Base-by-base conservation (phyloP, 2,113 vertebrate genomes). In the Coptodon rendalli region DNA sequence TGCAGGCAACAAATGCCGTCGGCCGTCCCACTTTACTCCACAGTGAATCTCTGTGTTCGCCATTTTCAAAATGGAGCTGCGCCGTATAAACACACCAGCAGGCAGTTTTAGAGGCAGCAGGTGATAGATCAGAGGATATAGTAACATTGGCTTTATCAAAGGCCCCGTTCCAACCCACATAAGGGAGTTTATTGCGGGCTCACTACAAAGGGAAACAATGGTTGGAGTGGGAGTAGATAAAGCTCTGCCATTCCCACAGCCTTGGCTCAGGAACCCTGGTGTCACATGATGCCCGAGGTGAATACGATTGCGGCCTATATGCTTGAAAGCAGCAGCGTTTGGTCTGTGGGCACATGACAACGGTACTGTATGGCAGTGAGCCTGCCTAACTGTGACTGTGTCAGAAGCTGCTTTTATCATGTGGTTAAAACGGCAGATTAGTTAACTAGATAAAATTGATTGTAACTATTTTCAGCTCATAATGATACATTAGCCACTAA, bases 191-290 rank as follows among this genome's bases (percentile, higher is more conserved):
- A 76, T 88, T 93, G 92, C 9, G 87, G 91, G 63, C 86, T 95
- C 87, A 89, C 87, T 93, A 91, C 87, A 94, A 93, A 94, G 81
- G 66, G 53, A 89, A 92, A 91, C 87, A 91, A 91, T 89, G 89
- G 89, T 90, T 91, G 87, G 87, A 92, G 94, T 95, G 86, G 91
- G 93, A 95, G 94, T 85, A 86, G 83, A 89, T 91, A 88, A 85
- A 45, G 24, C 63, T 89, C 73, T 88, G 85, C 79, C 57, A 87
- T 93, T 94, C 89, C 90, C 87, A 2, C 93, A 93, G 83, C 82
- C 87, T 89, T 89, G 93, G 88, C 80, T 90, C 45, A 45, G 89
- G 91, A 92, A 87, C 83, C 85, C 79, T 34, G 82, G 78, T 80
- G 79, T 92, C 90, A 92, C 82, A 76, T 91, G 80, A 88, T 78